Conservation (phyloP, 2,797 vertebrate genomes). For the Cyclopterus lumpus region DNA sequence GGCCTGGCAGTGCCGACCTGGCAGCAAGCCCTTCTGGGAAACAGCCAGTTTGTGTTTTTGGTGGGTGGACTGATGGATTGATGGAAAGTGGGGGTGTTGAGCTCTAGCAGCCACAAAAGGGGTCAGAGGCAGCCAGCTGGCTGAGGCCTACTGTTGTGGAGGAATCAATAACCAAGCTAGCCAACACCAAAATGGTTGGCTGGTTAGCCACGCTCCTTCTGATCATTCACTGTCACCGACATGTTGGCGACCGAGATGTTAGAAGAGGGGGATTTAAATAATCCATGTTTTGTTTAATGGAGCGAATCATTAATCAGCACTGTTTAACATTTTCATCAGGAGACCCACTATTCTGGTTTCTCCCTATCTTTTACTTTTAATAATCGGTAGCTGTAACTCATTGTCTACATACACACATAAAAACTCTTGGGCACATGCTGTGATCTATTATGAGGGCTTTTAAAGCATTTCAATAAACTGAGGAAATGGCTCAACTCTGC, state of each 20-base stretch:
- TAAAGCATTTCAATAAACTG: conserved; percentile 20
- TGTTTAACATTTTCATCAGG: conserved; percentile 4
- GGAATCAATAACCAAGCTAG: conserved; percentile 42
- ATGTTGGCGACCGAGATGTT: conserved; percentile 35
- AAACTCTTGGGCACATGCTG: conserved; percentile 9
- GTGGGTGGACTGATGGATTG: conserved; percentile 56
- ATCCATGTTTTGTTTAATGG: conserved; percentile 1
- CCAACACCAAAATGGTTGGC: conserved; percentile 55
- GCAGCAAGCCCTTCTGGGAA: conserved; percentile 33
- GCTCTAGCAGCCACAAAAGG: conserved; percentile 52
- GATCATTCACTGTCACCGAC: conserved; percentile 35
- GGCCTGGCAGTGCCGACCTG: conserved; percentile 34
- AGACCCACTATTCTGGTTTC: background rate
- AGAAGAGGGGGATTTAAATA: background rate
- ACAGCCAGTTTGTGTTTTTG: conserved; percentile 53
- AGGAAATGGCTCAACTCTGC: conserved; percentile 6
- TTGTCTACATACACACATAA: background rate
- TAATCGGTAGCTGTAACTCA: background rate
- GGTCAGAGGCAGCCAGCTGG: conserved; percentile 54
- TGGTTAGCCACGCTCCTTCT: conserved; percentile 37
- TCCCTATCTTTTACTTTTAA: background rate
- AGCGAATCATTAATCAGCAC: conserved; percentile 14
- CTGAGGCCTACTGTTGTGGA: conserved; percentile 32
- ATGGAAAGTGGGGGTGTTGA: conserved; percentile 47
- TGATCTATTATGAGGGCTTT: conserved; percentile 10